A percentile compares a stretch with the other conserved stretches of the same genome.
phyloP scores from a whole-genome alignment of 2,888 invertebrate genomes.

The Phania funesta region DNA sequence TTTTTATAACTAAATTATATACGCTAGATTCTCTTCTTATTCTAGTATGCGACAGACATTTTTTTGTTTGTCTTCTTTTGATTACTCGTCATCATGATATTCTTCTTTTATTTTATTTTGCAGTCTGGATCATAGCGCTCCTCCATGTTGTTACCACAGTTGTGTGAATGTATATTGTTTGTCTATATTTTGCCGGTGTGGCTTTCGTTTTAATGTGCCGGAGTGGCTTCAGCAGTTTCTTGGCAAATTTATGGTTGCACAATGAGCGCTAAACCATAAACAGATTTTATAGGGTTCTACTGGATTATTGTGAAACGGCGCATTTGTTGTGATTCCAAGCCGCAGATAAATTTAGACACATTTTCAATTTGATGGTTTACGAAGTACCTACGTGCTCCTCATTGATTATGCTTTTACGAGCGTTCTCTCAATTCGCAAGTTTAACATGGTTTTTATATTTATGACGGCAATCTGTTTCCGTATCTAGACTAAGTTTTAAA shows the following conservation, averaged over 20 bases:
- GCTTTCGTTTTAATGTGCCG: constrained; percentile 52
- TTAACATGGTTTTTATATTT: constrained; percentile 38
- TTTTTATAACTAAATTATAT: constrained; percentile 79
- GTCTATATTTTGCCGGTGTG: neutral
- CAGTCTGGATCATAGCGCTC: neutral
- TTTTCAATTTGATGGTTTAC: constrained; percentile 36
- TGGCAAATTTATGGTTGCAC: constrained; percentile 75
- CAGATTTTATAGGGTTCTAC: constrained; percentile 79
- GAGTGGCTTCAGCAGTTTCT: constrained; percentile 69
- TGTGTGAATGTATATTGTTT: neutral
- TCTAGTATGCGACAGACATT: neutral
- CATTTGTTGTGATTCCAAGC: constrained; percentile 64
- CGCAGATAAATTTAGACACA: constrained; percentile 62
- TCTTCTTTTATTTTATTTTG: neutral
- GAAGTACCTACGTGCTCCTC: constrained; percentile 20
- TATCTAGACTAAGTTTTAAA: constrained; percentile 10
- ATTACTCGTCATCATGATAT: constrained; percentile 33
- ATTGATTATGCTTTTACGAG: neutral
- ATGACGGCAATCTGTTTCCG: constrained; percentile 35
- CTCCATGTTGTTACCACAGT: neutral
- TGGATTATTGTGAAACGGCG: constrained; percentile 73
- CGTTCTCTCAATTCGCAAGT: neutral
- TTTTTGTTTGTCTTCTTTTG: neutral
- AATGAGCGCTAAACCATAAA: constrained; percentile 79
- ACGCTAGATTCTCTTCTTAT: constrained; percentile 68